phyloP scores from a whole-genome alignment of 2,113 vertebrate genomes.

The Bettongia penicillata region DNA sequence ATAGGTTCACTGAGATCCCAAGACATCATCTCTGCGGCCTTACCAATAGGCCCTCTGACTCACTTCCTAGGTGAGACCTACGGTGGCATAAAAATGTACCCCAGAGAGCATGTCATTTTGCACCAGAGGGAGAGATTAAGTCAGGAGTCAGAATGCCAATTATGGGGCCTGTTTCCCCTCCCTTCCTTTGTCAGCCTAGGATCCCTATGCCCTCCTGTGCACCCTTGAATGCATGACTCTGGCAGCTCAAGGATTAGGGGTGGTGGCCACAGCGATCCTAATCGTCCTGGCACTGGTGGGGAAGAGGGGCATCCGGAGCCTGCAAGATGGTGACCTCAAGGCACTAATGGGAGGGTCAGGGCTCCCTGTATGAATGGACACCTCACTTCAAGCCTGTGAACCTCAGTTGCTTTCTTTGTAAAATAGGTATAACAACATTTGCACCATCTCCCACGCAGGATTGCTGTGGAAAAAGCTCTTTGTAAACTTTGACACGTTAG shows the following conservation, averaged over 20 bases:
- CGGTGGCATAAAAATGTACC: constrained; percentile 22
- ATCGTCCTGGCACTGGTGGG: neutral
- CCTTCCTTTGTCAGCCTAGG: neutral
- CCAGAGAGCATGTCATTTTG: constrained; percentile 1
- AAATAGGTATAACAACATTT: neutral
- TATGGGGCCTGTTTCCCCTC: too few species aligned
- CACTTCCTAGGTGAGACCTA: neutral
- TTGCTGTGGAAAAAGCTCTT: neutral
- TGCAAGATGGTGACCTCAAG: neutral
- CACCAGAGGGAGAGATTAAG: neutral
- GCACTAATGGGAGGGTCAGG: neutral
- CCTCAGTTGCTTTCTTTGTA: neutral
- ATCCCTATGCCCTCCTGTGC: neutral
- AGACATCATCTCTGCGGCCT: neutral
- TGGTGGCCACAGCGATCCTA: neutral
- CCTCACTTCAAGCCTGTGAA: neutral
- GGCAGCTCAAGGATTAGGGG: neutral
- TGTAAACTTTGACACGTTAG: neutral
- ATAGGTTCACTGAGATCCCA: constrained; percentile 18
- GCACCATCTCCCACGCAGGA: neutral
- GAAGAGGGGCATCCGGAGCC: neutral
- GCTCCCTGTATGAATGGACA: neutral
- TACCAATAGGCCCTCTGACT: constrained; percentile 10
- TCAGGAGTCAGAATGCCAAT: neutral
- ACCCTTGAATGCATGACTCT: neutral